phyloP scores from a whole-genome alignment of 2,888 invertebrate species.

The Drosophila tanythrix region DNA sequence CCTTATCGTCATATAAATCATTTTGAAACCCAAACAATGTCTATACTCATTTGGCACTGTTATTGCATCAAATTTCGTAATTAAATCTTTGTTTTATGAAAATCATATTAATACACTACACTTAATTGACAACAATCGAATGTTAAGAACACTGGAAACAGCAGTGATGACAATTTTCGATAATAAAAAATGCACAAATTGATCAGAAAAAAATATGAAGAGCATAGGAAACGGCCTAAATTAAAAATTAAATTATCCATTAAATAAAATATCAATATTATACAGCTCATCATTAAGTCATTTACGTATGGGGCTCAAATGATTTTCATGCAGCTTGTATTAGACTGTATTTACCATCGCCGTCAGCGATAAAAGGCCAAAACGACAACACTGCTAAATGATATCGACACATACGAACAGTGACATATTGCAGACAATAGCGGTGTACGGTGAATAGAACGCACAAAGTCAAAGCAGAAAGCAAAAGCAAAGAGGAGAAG shows the following conservation, averaged over 20 bases:
- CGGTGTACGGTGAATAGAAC: constrained; percentile 43
- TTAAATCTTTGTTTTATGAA: not conserved
- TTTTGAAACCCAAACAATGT: not conserved
- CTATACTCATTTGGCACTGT: not conserved
- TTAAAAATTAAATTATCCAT: too few relatives aligned
- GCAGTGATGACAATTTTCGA: not conserved
- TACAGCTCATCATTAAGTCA: not conserved
- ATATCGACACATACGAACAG: constrained; percentile 16
- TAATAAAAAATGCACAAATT: not conserved
- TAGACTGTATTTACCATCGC: not conserved
- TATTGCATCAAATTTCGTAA: not conserved
- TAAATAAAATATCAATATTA: not conserved
- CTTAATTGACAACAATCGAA: not conserved
- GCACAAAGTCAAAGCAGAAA: constrained; percentile 43
- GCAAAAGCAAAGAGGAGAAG: constrained; percentile 25
- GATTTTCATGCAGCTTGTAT: not conserved
- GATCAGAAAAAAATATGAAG: not conserved
- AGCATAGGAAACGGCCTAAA: not conserved
- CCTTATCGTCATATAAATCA: not conserved
- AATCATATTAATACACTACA: not conserved
- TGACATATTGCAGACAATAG: constrained; percentile 21
- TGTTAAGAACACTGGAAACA: not conserved
- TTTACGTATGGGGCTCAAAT: not conserved
- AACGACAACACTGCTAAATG: constrained; percentile 3
- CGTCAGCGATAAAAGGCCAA: not conserved